A percentile compares a stretch with the other conserved stretches of the same genome.
Conservation (phyloP, 2,113 vertebrate genomes). For the Bambusicola thoracicus region DNA sequence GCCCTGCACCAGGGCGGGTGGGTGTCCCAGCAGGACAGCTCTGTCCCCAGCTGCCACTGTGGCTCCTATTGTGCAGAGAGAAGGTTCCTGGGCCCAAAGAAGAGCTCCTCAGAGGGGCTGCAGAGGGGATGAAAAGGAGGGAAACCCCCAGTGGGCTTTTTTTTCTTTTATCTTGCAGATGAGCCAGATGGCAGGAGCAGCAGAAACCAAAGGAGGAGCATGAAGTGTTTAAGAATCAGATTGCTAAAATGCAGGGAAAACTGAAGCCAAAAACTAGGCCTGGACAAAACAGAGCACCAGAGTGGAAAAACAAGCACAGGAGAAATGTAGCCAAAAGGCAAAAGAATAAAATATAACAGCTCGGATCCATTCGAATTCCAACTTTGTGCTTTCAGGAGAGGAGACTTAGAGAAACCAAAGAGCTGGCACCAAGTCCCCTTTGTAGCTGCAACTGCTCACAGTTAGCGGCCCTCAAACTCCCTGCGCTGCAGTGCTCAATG, state of each 20-base stretch:
- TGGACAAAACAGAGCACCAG: slow-evolving; percentile 6
- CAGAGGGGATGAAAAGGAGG: not conserved
- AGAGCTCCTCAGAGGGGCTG: not conserved
- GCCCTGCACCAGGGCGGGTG: not conserved
- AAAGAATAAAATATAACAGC: slow-evolving; percentile 9
- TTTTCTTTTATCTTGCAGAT: slow-evolving; percentile 34
- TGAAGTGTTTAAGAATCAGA: not conserved
- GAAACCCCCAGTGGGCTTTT: not conserved
- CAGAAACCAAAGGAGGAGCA: slow-evolving; percentile 9
- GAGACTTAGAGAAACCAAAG: not conserved
- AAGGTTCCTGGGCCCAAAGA: not conserved
- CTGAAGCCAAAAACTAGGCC: slow-evolving; percentile 19
- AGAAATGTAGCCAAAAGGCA: not conserved
- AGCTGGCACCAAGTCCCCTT: not conserved
- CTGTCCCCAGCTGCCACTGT: not conserved
- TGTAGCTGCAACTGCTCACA: slow-evolving; percentile 34
- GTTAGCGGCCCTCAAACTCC: not conserved
- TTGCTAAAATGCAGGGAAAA: not conserved
- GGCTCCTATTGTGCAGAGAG: not conserved
- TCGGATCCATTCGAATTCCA: slow-evolving; percentile 11
- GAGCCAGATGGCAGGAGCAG: slow-evolving; percentile 5
- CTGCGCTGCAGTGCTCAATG: not conserved
- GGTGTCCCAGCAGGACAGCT: not conserved
- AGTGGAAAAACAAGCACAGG: slow-evolving; percentile 25
- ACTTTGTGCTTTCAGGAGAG: not conserved